Evolutionary conservation across 2,797 vertebrate genomes (phyloP), one percentile per base, ranked within the genome.

Genomic region (Silurus lanzhouensis): DNA sequence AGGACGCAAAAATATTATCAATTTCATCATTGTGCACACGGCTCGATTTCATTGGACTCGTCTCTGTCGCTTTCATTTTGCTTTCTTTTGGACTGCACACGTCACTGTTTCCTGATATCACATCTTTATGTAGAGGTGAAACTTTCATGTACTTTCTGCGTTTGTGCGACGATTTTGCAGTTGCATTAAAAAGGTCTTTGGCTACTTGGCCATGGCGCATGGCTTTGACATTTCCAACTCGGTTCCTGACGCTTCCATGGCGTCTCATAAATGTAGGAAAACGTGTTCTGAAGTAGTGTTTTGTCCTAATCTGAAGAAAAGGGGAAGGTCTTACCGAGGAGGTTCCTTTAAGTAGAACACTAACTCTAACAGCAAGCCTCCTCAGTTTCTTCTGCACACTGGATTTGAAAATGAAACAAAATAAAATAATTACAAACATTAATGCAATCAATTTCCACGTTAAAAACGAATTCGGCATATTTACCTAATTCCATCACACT

Each of bases 1-100:
- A 60, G 5, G 88, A 91, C 13, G 93, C 89, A 89, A 96, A 96
- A 84, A 96, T 95, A 83, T 94, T 89, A 91, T 96, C 95, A 6
- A 95, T 96, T 80, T 95, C 94, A 87, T 94, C 87, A 0, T 31
- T 25, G 0, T 8, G 20, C 5, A 57, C 64, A 22, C 12, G 3
- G 22, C 20, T 31, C 2, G 78, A 12, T 70, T 83, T 76, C 75
- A 46, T 82, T 70, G 66, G 55, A 3, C 31, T 27, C 1, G 2
- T 27, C 75, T 86, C 2, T 0, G 1, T 8, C 22, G 38, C 38
- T 52, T 60, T 6, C 2, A 58, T 68, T 72, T 46, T 9, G 22
- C 44, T 75, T 60, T 64, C 57, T 55, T 84, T 46, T 12, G 7
- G 20, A 25, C 0, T 20, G 8, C 72, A 13, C 27, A 46, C 1